Percentiles rank a stretch among this genome's conserved stretches.
Conservation (phyloP, 2,888 invertebrate genomes). For the Belgica antarctica region DNA sequence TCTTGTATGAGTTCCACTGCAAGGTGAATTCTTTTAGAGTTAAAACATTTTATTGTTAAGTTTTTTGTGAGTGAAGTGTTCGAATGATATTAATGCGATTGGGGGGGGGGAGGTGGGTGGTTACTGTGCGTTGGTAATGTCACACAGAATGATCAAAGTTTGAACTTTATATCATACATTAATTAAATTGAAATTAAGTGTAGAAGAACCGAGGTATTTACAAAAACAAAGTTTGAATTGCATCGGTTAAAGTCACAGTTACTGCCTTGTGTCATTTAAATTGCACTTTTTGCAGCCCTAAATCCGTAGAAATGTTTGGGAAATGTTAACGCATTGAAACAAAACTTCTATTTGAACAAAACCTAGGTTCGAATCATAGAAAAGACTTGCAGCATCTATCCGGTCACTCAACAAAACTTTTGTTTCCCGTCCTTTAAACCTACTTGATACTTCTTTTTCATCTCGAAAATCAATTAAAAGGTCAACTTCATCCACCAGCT, state of each 20-base stretch:
- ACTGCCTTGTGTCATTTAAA: no score
- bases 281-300: no score
- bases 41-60: not conserved
- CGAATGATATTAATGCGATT: conserved; percentile 21
- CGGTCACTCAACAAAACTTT: not conserved
- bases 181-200: no score
- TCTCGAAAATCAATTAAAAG: conserved; percentile 7
- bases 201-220: no score
- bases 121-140: not conserved
- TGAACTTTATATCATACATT: no score
- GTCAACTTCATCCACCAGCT: not conserved
- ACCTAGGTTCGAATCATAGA: not conserved
- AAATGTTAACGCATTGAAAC: no score
- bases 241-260: no score
- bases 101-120: no score
- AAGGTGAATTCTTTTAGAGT: not conserved
- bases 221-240: no score
- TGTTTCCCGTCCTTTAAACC: not conserved
- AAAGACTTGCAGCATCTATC: not conserved
- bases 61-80: not conserved
- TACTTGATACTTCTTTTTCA: not conserved
- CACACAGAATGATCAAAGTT: not conserved
- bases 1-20: not conserved
- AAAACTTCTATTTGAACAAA: no score
- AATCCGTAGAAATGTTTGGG: no score